Evolutionary conservation across 1,140 invertebrate species (phyloP), one percentile per base, ranked within the genome.

Genomic region (Drosophila tropicalis): DNA sequence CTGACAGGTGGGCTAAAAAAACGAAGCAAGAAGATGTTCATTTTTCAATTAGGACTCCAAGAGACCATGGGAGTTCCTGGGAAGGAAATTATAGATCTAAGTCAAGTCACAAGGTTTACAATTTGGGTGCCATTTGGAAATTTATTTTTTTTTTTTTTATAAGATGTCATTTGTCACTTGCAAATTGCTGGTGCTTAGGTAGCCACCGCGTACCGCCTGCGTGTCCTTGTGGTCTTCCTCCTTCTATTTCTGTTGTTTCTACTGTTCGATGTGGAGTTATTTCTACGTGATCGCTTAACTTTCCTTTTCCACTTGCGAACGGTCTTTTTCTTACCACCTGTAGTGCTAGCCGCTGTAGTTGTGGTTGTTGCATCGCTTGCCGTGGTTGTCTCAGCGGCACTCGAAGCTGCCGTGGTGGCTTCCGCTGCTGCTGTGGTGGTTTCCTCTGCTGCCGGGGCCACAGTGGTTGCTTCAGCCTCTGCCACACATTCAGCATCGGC

Each of bases 401-500:
- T 51, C 3, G 44, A 17, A 3, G 44, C 44, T 19, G 17, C 44
- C 12, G 44, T 51, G 3, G 44, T 22, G 0, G 19, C 19, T 22
- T 51, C 44, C 10, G 44, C 19, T 6, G 44, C 12, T 1, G 44
- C 44, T 19, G 19, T 19, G 7, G 44, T 51, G 17, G 44, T 51
- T 17, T 54, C 29, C 3, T 10, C 56, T 1, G 39, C n/a, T 1
- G 51, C 5, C 2, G 36, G 36, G 0, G 39, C 62, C 32, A 9
- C 39, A 4, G 58, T 22, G 7, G 58, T 19, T n/a, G 57, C 22
- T 5, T 19, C 32, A 25, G 36, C 58, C 29, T 22, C 66, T 9
- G 47, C 22, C 36, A 40, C 19, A 36, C 72, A 74, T 5, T 74
- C 72, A 0, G 29, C 15, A 32, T 62, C 12, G 3, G 15, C 47